Conservation (phyloP, 2,888 invertebrate species). For the Rotaria magnacalcarata region DNA sequence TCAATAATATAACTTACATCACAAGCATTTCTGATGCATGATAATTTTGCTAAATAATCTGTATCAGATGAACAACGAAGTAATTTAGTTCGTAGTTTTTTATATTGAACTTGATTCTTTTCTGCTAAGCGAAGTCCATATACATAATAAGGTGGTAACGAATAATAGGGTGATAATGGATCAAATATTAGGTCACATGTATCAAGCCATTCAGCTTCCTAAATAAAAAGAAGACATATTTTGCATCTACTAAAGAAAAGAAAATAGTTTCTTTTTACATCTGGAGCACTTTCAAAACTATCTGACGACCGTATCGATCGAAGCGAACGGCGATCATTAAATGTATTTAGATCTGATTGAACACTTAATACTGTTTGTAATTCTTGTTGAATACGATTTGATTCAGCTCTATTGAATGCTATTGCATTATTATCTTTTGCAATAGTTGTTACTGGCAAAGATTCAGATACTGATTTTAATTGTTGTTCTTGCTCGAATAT, state of each 20-base stretch:
- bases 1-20: slow-evolving; percentile 59
- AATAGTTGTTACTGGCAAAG: not conserved
- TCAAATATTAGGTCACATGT: slow-evolving; percentile 12
- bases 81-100: slow-evolving; percentile 67
- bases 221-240: not conserved
- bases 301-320: not conserved
- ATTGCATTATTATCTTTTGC: not conserved
- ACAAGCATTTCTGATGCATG: slow-evolving; percentile 83
- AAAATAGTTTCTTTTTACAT: not conserved
- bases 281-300: slow-evolving; percentile 26
- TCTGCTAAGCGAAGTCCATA: slow-evolving; percentile 35
- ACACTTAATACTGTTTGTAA: not conserved
- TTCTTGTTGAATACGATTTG: slow-evolving; percentile 15
- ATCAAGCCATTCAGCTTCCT: slow-evolving; percentile 30
- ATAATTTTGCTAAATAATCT: slow-evolving; percentile 89
- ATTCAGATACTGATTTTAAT: not conserved
- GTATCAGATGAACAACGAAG: slow-evolving; percentile 81
- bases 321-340: slow-evolving; percentile 15
- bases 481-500: not conserved
- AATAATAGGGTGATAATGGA: slow-evolving; percentile 34
- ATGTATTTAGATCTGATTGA: slow-evolving; percentile 9
- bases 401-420: not conserved
- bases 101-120: slow-evolving; percentile 34
- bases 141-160: slow-evolving; percentile 13
- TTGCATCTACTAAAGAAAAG: not conserved